Conservation (phyloP, 2,113 vertebrate species). For the Protobothrops flavoviridis region DNA sequence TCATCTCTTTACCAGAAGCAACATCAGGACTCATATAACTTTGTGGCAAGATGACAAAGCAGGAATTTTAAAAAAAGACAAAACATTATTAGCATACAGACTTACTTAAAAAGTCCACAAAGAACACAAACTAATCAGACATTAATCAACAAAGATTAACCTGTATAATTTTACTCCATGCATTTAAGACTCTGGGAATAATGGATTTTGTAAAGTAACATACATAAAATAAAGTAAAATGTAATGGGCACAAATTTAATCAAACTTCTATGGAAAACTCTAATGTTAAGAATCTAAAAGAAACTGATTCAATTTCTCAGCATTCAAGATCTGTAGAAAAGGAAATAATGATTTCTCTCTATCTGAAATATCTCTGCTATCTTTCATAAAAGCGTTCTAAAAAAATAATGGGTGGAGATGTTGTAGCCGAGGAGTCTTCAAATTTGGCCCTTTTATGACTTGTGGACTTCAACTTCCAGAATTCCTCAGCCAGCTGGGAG, state of each 20-base stretch:
- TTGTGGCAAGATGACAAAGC: background rate
- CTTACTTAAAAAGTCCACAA: background rate
- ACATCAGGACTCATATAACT: slow-evolving; percentile 83
- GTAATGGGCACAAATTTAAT: background rate
- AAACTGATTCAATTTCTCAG: background rate
- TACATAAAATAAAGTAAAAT: background rate
- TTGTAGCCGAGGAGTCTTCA: background rate
- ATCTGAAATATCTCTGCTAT: background rate
- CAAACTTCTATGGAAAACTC: background rate
- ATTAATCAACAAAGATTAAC: background rate
- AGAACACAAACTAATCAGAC: background rate
- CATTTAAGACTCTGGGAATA: background rate
- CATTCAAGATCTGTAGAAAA: background rate
- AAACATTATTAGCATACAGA: background rate
- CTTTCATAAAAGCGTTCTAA: background rate
- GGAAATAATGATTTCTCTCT: background rate
- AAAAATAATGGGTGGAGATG: background rate
- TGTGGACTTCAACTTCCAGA: no score
- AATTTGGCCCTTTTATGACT: no score
- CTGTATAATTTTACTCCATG: background rate
- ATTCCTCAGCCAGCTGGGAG: no score
- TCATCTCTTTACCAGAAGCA: slow-evolving; percentile 90
- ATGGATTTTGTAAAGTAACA: background rate
- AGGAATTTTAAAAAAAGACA: rapidly evolving
- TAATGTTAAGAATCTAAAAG: background rate